Evolutionary conservation across 2,797 vertebrate species (phyloP).

Genomic region (Clarias fuscus): DNA sequence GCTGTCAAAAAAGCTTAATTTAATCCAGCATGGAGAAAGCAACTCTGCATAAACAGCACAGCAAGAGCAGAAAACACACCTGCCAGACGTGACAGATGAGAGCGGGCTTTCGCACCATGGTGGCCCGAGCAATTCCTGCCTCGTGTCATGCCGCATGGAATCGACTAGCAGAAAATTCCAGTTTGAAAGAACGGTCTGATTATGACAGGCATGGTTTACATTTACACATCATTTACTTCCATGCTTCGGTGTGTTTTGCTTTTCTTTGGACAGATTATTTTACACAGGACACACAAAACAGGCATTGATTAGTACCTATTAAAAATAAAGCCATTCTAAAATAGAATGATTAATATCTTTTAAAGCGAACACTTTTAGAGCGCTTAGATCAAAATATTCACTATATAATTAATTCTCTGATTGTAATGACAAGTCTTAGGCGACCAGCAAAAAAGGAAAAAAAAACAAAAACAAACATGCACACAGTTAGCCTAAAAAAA

Average conservation of each 20-base stretch:
- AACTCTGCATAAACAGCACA: constrained; percentile 53
- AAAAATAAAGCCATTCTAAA: constrained; percentile 3
- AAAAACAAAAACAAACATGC: constrained; percentile 11
- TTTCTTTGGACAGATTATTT: neutral
- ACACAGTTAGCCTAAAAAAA: neutral
- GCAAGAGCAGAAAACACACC: constrained; percentile 31
- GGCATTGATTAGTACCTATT: neutral
- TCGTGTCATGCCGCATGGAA: neutral
- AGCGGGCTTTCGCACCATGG: neutral
- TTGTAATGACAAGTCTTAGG: neutral
- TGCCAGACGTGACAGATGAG: constrained; percentile 29
- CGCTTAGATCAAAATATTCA: neutral
- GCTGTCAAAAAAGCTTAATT: constrained; percentile 50
- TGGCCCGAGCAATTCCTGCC: neutral
- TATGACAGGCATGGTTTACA: neutral
- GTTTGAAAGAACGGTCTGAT: neutral
- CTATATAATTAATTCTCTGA: constrained; percentile 1
- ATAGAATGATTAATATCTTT: neutral
- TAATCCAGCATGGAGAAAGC: constrained; percentile 53
- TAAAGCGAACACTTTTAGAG: neutral
- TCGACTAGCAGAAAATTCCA: neutral
- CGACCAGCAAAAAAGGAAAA: neutral
- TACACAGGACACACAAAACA: neutral
- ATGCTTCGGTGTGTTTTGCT: neutral
- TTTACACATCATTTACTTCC: constrained; percentile 3